Evolutionary conservation across 2,113 vertebrate species (phyloP).

Genomic region (Pangasianodon hypophthalmus): DNA sequence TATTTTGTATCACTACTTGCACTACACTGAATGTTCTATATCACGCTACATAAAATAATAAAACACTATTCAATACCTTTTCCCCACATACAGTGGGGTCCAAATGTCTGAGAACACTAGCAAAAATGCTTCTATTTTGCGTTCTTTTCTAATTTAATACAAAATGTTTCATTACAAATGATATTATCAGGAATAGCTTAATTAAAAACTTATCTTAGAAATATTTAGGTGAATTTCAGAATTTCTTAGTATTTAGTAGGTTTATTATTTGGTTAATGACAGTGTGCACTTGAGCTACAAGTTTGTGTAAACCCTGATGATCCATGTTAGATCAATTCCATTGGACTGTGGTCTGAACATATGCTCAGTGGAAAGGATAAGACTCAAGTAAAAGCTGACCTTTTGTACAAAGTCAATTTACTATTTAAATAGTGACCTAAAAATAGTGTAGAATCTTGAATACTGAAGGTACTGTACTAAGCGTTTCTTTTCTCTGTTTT

Average conservation of each 20-base stretch:
- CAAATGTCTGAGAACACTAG: neutral
- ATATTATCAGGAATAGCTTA: neutral
- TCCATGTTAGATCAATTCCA: neutral
- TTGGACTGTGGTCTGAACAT: neutral
- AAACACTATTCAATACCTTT: neutral
- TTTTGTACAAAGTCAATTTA: neutral
- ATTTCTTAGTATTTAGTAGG: neutral
- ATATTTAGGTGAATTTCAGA: neutral
- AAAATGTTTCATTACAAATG: neutral
- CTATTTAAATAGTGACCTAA: neutral
- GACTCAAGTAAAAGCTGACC: neutral
- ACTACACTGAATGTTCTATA: neutral
- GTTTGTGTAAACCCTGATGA: neutral
- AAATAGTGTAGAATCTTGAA: neutral
- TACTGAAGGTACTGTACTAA: neutral
- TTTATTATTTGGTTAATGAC: neutral
- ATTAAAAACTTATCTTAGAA: neutral
- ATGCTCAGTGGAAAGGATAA: neutral
- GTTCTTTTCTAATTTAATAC: neutral
- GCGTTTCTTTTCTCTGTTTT: neutral
- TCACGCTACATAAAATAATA: neutral
- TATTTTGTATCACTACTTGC: neutral
- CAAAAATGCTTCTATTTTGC: neutral
- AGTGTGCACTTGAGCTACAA: neutral
- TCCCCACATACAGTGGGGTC: neutral